A percentile compares a stretch with the other conserved stretches of the same genome.
Evolutionary conservation across 2,888 invertebrate genomes (phyloP).

Genomic region (Eupeodes latifasciatus): DNA sequence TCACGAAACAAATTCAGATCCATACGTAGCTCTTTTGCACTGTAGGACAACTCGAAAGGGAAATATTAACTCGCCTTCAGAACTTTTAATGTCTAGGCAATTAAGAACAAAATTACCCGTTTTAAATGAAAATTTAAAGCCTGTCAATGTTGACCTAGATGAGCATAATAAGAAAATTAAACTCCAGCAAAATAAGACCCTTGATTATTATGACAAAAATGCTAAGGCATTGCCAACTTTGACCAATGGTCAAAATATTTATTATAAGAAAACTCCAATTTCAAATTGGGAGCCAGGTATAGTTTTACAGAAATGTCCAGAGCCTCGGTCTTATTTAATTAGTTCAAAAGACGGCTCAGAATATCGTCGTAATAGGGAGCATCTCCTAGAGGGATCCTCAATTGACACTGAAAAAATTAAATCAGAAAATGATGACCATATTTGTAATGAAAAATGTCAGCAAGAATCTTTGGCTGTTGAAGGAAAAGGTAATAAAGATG

Average conservation of each 20-base stretch:
- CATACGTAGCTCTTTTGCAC: constrained; percentile 40
- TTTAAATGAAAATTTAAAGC: constrained; percentile 21
- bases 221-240: constrained; percentile 6
- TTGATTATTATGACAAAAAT: constrained; percentile 14
- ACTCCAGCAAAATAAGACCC: background rate
- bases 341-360: background rate
- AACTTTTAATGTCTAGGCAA: constrained; percentile 35
- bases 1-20: constrained; percentile 35
- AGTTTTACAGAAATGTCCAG: constrained; percentile 11
- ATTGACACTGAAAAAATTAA: constrained; percentile 3
- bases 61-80: constrained; percentile 30
- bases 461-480: background rate
- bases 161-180: constrained; percentile 3
- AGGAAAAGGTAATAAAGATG: constrained; percentile 1
- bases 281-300: constrained; percentile 39
- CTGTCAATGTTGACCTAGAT: constrained; percentile 3
- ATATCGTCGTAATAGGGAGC: constrained; percentile 34
- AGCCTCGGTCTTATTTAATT: constrained; percentile 30
- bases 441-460: background rate
- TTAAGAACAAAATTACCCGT: constrained; percentile 12
- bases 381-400: constrained; percentile 10
- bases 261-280: constrained; percentile 25
- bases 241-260: background rate
- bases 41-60: constrained; percentile 28
- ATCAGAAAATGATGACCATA: background rate